Conservation (phyloP, 2,113 vertebrate species). For the Boleophthalmus pectinirostris region DNA sequence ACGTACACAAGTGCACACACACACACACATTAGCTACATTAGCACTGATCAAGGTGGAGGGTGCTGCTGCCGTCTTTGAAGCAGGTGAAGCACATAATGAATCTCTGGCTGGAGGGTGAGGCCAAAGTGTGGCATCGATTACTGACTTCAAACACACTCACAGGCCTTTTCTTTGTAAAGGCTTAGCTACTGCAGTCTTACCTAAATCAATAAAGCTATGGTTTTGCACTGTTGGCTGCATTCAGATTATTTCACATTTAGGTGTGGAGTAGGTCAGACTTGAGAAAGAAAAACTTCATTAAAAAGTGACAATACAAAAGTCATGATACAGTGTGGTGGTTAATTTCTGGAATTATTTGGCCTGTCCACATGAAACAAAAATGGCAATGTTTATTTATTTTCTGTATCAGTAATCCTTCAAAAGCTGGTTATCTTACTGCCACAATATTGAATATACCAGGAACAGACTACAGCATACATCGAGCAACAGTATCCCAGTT, state of each 20-base stretch:
- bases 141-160: not conserved
- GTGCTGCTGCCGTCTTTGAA: not conserved
- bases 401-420: too few species aligned
- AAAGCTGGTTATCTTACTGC: too few species aligned
- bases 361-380: not conserved
- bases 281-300: not conserved
- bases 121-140: not conserved
- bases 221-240: not conserved
- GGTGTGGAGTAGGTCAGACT: not conserved
- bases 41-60: not conserved
- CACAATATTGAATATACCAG: too few species aligned
- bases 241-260: not conserved
- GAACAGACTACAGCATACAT: too few species aligned
- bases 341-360: not conserved
- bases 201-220: not conserved
- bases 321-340: not conserved
- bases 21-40: not conserved
- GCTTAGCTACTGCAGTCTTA: not conserved
- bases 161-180: not conserved
- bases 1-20: not conserved
- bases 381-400: not conserved
- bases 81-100: slow-evolving; percentile 12
- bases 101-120: slow-evolving; percentile 10
- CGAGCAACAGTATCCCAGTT: too few species aligned
- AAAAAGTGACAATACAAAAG: not conserved